Conservation (phyloP, 1,140 invertebrate species). For the Drosophila setifemur region DNA sequence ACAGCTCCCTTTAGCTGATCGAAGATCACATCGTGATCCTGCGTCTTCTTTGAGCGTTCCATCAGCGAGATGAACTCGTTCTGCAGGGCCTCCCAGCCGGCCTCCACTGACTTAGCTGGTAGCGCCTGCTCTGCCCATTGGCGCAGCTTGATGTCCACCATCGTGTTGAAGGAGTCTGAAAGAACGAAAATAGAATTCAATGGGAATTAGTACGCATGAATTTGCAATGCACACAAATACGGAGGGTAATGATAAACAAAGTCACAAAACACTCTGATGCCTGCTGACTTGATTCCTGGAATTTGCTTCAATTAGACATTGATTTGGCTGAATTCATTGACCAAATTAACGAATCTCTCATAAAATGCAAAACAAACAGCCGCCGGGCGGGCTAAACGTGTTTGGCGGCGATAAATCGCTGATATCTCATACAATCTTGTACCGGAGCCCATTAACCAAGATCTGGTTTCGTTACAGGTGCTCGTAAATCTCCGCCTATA, state of each 20-base stretch:
- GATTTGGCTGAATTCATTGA: slow-evolving; percentile 49
- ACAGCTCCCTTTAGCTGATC: slow-evolving; percentile 95
- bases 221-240: neutral
- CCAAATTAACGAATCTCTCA: slow-evolving; percentile 58
- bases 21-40: slow-evolving; percentile 94
- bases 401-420: slow-evolving; percentile 23
- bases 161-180: slow-evolving; percentile 96
- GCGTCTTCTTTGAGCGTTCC: slow-evolving; percentile 87
- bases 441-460: slow-evolving; percentile 1
- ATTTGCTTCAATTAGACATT: slow-evolving; percentile 44
- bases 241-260: slow-evolving; percentile 52
- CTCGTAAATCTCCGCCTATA: slow-evolving; percentile 50
- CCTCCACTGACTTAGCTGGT: slow-evolving; percentile 92
- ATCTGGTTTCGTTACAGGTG: slow-evolving; percentile 49
- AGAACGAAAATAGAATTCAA: slow-evolving; percentile 1
- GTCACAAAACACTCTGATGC: slow-evolving; percentile 27
- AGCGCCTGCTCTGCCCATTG: slow-evolving; percentile 97
- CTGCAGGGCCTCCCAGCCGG: slow-evolving; percentile 92
- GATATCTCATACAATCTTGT: slow-evolving; percentile 12
- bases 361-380: slow-evolving; percentile 33
- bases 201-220: slow-evolving; percentile 4
- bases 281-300: slow-evolving; percentile 23
- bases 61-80: slow-evolving; percentile 93
- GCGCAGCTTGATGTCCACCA: slow-evolving; percentile 97
- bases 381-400: slow-evolving; percentile 42